phyloP scores from a whole-genome alignment of 2,113 vertebrate genomes.

The Elaphurus davidianus region DNA sequence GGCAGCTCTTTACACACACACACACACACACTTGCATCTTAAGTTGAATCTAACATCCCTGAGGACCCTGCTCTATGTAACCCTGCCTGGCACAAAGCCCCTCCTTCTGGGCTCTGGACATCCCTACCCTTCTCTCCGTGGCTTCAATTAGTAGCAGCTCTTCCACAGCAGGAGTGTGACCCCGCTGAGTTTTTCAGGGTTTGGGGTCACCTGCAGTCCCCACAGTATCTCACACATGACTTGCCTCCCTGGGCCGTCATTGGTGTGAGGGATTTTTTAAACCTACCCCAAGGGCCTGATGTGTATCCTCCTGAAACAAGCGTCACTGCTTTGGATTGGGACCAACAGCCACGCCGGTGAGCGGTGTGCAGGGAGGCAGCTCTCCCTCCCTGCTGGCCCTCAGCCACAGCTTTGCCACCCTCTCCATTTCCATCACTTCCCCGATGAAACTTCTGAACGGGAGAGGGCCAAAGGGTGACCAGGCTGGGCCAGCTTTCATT shows the following conservation, averaged over 20 bases:
- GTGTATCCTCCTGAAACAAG: background rate
- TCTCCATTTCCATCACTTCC: background rate
- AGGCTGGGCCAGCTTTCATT: background rate
- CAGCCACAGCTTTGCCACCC: background rate
- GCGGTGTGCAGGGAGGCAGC: fast-evolving
- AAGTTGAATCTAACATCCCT: background rate
- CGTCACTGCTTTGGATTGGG: background rate
- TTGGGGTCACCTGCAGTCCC: background rate
- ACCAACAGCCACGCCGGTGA: background rate
- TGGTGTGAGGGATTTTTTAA: background rate
- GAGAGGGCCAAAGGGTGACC: background rate
- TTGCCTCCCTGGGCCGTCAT: background rate
- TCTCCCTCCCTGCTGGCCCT: background rate
- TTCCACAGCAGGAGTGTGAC: background rate
- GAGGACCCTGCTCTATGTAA: background rate
- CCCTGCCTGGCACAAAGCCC: background rate
- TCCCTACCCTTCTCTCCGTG: background rate
- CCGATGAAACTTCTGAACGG: background rate
- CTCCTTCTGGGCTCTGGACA: background rate
- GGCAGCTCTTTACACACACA: background rate
- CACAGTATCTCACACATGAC: fast-evolving
- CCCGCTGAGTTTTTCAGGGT: background rate
- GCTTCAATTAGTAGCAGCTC: background rate
- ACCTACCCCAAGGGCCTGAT: background rate
- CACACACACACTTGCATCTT: background rate